These are phyloP conservation scores for Buteo buteo DNA, from an alignment of 2,113 vertebrate genomes.

Conservation along the genomic window DNA sequence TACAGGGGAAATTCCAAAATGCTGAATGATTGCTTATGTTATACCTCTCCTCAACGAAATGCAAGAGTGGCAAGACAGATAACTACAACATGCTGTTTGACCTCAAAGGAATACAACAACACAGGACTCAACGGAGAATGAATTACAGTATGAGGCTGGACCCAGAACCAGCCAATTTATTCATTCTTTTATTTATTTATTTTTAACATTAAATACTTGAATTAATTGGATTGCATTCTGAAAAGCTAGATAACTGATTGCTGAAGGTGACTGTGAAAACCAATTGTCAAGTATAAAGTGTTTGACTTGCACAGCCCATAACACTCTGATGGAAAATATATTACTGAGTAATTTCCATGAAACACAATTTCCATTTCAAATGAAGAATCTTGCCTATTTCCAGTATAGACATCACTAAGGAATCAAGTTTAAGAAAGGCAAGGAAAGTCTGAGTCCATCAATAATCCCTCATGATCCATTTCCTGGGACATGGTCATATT, in stretches of 20 bases:
- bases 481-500: neutral
- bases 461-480: neutral
- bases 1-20: neutral
- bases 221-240: neutral
- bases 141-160: neutral
- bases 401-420: neutral
- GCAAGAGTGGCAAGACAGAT: rapidly evolving
- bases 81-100: neutral
- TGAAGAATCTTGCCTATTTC: neutral
- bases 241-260: neutral
- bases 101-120: neutral
- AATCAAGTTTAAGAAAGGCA: neutral
- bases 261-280: neutral
- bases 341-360: neutral
- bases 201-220: neutral
- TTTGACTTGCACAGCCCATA: neutral
- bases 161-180: neutral
- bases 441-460: neutral
- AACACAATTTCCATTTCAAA: neutral
- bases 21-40: neutral
- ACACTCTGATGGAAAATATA: neutral
- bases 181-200: neutral
- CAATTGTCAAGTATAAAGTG: neutral
- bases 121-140: neutral
- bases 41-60: neutral